Percentiles rank a stretch among this genome's conserved stretches.
Evolutionary conservation across 1,140 invertebrate genomes (phyloP).

Genomic region (roundworm (Caenorhabditis elegans)): DNA sequence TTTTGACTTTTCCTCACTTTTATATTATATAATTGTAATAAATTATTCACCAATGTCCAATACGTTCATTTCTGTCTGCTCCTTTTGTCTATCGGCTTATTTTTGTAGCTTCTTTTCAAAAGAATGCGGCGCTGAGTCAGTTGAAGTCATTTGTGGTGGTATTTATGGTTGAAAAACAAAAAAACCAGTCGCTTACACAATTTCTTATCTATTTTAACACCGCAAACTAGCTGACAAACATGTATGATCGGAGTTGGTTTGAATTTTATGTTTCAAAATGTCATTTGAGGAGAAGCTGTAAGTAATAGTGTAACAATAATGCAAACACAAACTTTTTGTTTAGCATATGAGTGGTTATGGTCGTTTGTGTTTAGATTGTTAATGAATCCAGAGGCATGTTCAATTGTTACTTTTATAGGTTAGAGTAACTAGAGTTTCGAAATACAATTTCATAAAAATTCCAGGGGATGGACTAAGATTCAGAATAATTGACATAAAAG

Average conservation of each 20-base stretch:
- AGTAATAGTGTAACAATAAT: background rate
- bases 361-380: background rate
- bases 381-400: background rate
- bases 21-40: background rate
- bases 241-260: slow-evolving; percentile 11
- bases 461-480: background rate
- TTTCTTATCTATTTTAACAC: background rate
- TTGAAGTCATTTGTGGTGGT: background rate
- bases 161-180: slow-evolving; percentile 13
- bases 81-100: background rate
- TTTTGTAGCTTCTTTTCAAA: background rate
- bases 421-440: background rate
- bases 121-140: background rate
- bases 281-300: slow-evolving; percentile 16
- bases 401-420: background rate
- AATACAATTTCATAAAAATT: background rate
- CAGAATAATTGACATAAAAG: background rate
- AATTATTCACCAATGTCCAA: background rate
- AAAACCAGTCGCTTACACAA: too few species aligned
- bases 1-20: background rate
- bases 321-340: background rate
- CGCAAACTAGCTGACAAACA: background rate
- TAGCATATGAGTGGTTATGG: slow-evolving; percentile 17
- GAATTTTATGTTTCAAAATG: slow-evolving; percentile 5
- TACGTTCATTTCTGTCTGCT: background rate